Evolutionary conservation across 2,888 invertebrate species (phyloP).

Genomic region (Apodemia zela): DNA sequence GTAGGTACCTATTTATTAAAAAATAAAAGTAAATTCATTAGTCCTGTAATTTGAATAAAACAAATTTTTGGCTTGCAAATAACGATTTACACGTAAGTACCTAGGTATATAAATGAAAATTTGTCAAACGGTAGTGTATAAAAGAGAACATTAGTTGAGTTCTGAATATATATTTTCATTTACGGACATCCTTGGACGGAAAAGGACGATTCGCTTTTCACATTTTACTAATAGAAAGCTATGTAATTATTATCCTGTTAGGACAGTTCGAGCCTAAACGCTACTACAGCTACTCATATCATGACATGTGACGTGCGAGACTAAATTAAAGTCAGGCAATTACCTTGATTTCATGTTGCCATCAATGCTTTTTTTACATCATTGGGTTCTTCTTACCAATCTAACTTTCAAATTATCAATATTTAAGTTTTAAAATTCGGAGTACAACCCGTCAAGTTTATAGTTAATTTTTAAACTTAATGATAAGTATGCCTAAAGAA

Average conservation of each 20-base stretch:
- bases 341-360: too few species aligned
- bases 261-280: neutral
- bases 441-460: neutral
- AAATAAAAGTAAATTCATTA: neutral
- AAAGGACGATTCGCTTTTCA: conserved; percentile 34
- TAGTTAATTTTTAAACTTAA: too few species aligned
- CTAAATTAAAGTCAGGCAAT: too few species aligned
- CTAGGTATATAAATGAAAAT: neutral
- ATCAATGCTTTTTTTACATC: too few species aligned
- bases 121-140: conserved; percentile 10
- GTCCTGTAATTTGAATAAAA: neutral
- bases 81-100: neutral
- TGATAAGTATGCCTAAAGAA: too few species aligned
- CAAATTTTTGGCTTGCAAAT: neutral
- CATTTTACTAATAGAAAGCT: neutral
- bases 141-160: conserved; percentile 16
- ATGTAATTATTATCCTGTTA: neutral
- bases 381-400: too few species aligned
- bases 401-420: neutral
- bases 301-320: too few species aligned
- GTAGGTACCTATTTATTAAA: neutral
- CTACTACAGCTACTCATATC: too few species aligned
- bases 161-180: conserved; percentile 20
- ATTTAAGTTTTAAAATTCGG: neutral
- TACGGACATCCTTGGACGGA: conserved; percentile 47